Evolutionary conservation across 2,888 invertebrate species (phyloP).

Genomic region (Maniola hyperantus): DNA sequence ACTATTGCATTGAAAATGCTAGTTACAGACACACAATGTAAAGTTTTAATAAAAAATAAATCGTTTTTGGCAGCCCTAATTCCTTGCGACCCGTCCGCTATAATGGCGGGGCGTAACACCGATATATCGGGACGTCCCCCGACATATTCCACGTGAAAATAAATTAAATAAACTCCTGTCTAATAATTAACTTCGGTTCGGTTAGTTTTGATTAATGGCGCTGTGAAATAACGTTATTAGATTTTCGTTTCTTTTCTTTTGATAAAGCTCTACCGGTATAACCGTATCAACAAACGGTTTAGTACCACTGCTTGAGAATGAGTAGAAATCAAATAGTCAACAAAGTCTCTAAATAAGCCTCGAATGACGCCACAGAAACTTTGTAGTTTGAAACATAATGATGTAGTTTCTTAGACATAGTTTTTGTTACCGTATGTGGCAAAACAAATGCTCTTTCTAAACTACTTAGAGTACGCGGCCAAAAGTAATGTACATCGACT

Average conservation of each 20-base stretch:
- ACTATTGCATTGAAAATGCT: too few relatives aligned
- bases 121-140: conserved; percentile 58
- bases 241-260: conserved; percentile 17
- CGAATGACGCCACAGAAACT: too few relatives aligned
- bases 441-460: too few relatives aligned
- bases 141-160: conserved; percentile 55
- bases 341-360: too few relatives aligned
- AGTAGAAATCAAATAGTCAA: too few relatives aligned
- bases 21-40: too few relatives aligned
- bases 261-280: neutral
- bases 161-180: conserved; percentile 64
- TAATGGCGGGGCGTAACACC: conserved; percentile 61
- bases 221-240: conserved; percentile 27
- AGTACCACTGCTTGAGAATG: neutral
- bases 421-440: too few relatives aligned
- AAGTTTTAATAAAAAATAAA: too few relatives aligned
- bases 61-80: conserved; percentile 31
- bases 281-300: neutral
- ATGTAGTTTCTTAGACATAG: too few relatives aligned
- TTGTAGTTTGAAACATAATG: too few relatives aligned
- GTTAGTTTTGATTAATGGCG: conserved; percentile 57
- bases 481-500: too few relatives aligned
- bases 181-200: conserved; percentile 61
- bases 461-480: too few relatives aligned
- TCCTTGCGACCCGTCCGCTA: conserved; percentile 49